Evolutionary conservation across 2,113 vertebrate species (phyloP).

Genomic region (Sander lucioperca): DNA sequence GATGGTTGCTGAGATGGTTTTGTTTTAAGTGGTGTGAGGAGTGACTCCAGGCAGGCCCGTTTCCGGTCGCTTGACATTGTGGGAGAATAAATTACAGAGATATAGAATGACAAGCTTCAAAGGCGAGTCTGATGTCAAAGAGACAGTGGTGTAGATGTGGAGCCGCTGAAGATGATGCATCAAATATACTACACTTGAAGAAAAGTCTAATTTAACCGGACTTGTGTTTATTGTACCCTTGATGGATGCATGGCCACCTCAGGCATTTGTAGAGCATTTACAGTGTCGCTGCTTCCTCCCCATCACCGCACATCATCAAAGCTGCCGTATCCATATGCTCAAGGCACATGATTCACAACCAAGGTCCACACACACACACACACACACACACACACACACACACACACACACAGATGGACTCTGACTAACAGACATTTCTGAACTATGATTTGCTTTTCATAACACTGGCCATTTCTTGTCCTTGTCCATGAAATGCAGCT

Average conservation of each 20-base stretch:
- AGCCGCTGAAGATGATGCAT: slow-evolving; percentile 35
- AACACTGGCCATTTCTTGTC: not conserved
- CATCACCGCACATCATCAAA: slow-evolving; percentile 28
- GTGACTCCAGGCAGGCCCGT: slow-evolving; percentile 60
- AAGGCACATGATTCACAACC: slow-evolving; percentile 19
- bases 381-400: slow-evolving; percentile 16
- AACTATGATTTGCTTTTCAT: slow-evolving; percentile 3
- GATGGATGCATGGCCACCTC: slow-evolving; percentile 29
- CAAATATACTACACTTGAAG: slow-evolving; percentile 14
- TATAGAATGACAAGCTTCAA: slow-evolving; percentile 68
- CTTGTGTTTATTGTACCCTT: slow-evolving; percentile 37
- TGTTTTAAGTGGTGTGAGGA: slow-evolving; percentile 72
- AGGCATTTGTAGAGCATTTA: slow-evolving; percentile 38
- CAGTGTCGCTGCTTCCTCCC: slow-evolving; percentile 15
- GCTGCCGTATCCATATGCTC: slow-evolving; percentile 1
- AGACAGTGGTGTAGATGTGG: slow-evolving; percentile 46
- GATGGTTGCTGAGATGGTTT: slow-evolving; percentile 60
- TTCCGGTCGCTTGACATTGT: slow-evolving; percentile 55
- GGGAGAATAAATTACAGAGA: slow-evolving; percentile 66
- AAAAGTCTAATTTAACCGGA: slow-evolving; percentile 20
- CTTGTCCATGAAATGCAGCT: not conserved
- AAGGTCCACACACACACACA: not conserved
- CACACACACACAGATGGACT: slow-evolving; percentile 31
- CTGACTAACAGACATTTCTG: not conserved
- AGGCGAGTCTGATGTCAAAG: slow-evolving; percentile 50